Evolutionary conservation across 30 jellyfish, hydroid and myxozoan species (phyloP).

Genomic region (Cassiopea xamachana): DNA sequence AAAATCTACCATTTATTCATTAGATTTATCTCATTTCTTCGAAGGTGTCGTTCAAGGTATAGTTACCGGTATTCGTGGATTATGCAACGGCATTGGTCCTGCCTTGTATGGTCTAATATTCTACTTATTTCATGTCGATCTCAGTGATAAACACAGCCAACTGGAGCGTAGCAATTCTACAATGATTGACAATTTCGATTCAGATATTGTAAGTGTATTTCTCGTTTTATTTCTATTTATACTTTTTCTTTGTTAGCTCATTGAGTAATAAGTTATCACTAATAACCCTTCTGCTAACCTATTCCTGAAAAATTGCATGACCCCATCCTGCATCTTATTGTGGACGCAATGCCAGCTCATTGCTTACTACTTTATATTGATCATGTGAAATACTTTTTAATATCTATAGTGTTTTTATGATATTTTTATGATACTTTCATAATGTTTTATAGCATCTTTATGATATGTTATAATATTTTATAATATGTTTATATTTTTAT

Average conservation of each 20-base stretch:
- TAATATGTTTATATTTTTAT: too few relatives aligned
- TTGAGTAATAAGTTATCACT: neutral
- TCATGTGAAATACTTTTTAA: too few relatives aligned
- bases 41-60: constrained; percentile 98
- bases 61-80: constrained; percentile 98
- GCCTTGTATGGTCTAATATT: constrained; percentile 95
- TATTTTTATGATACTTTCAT: too few relatives aligned
- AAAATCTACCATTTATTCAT: neutral
- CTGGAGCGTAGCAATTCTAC: constrained; percentile 37
- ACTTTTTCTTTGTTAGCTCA: neutral
- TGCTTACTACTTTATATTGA: too few relatives aligned
- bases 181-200: constrained; percentile 16
- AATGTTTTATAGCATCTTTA: too few relatives aligned
- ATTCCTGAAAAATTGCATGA: too few relatives aligned
- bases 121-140: constrained; percentile 86
- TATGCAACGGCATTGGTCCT: constrained; percentile 99
- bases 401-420: too few relatives aligned
- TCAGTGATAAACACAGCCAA: constrained; percentile 33
- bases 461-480: too few relatives aligned
- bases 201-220: constrained; percentile 53
- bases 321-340: too few relatives aligned
- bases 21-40: neutral
- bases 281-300: neutral
- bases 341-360: too few relatives aligned
- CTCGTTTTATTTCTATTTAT: neutral